phyloP scores from a whole-genome alignment of 37 sponge, comb jelly and placozoan genomes.

The Eunapius fragilis region DNA sequence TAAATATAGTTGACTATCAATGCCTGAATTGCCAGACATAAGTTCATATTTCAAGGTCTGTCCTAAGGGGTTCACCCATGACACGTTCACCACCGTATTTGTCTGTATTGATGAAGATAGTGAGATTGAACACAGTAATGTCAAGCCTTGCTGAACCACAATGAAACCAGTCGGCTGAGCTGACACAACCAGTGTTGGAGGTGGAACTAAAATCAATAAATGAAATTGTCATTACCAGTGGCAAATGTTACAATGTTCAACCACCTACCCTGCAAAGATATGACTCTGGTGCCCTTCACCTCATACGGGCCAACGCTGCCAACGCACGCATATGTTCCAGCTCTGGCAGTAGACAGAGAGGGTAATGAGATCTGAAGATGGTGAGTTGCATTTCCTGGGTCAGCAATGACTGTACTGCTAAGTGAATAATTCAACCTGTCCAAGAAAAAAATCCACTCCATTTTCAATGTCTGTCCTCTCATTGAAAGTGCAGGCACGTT shows the following conservation, averaged over 20 bases:
- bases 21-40: not conserved
- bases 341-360: not conserved
- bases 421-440: not conserved
- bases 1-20: not conserved
- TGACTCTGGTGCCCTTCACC: not conserved
- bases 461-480: not conserved
- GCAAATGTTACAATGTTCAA: too few species aligned
- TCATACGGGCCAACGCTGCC: not conserved
- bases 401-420: not conserved
- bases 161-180: not conserved
- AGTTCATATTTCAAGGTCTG: not conserved
- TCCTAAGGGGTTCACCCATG: not conserved
- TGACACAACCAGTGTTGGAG: not conserved
- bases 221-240: too few species aligned
- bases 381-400: not conserved
- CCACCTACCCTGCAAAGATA: not conserved
- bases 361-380: not conserved
- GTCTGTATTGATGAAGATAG: not conserved
- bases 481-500: not conserved
- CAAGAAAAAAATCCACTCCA: not conserved
- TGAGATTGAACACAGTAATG: not conserved
- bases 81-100: not conserved
- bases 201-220: not conserved
- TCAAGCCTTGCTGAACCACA: not conserved
- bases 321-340: not conserved